phyloP scores from a whole-genome alignment of 37 sponge, comb jelly and placozoan genomes.

The Cliona cf. orientalis region DNA sequence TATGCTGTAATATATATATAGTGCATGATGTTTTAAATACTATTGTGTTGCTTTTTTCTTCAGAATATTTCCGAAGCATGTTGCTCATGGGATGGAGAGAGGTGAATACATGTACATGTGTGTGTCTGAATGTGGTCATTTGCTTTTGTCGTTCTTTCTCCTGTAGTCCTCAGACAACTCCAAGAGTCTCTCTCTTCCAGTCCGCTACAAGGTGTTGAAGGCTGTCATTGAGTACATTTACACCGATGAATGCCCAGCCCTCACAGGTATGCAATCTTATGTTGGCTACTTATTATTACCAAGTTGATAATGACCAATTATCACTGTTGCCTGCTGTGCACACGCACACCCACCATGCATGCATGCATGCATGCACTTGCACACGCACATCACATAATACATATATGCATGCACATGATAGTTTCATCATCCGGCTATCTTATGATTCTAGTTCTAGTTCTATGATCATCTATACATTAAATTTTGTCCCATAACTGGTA shows the following conservation, averaged over 20 bases:
- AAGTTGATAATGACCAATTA: not conserved
- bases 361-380: too few relatives aligned
- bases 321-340: too few relatives aligned
- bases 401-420: too few relatives aligned
- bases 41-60: not conserved
- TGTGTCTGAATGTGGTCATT: not conserved
- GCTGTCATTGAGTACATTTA: conserved; percentile 78
- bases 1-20: conserved; percentile 15
- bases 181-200: conserved; percentile 33
- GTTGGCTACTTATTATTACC: not conserved
- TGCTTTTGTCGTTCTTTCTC: not conserved
- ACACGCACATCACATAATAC: too few relatives aligned
- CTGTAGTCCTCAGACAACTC: conserved; percentile 26
- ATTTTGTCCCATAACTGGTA: too few relatives aligned
- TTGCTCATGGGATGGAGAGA: conserved; percentile 89
- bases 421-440: too few relatives aligned
- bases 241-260: conserved; percentile 32
- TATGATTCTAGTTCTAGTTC: too few relatives aligned
- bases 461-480: too few relatives aligned
- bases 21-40: not conserved
- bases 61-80: conserved; percentile 87
- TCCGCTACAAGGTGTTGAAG: conserved; percentile 28
- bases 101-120: conserved; percentile 9
- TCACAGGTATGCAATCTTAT: conserved; percentile 12
- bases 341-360: too few relatives aligned